These are phyloP conservation scores for Lithophane socia DNA, from an alignment of 2,888 invertebrate genomes.

Conservation along the genomic window DNA sequence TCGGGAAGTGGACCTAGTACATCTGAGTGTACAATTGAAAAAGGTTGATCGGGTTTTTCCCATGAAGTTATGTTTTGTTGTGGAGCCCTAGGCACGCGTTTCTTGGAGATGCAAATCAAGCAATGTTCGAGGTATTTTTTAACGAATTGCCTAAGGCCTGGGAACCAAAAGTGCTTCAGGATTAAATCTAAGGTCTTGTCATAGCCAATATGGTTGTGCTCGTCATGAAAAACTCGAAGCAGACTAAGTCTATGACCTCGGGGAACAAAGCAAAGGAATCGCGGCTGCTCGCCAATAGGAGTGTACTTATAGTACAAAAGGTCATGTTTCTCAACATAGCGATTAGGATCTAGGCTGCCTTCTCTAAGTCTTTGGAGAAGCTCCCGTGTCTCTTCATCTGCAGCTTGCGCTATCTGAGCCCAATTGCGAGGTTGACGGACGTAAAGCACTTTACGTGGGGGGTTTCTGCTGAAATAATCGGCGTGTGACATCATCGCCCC, in stretches of 20 bases:
- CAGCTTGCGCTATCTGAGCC: neutral
- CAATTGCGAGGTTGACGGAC: neutral
- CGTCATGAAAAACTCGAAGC: neutral
- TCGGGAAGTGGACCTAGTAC: too few relatives aligned
- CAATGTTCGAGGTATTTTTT: neutral
- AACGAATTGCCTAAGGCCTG: neutral
- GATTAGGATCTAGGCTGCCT: neutral
- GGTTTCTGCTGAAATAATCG: neutral
- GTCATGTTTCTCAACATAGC: neutral
- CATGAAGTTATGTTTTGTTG: neutral
- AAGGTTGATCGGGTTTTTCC: neutral
- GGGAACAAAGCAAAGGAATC: neutral
- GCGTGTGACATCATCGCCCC: neutral
- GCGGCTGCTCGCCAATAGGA: neutral
- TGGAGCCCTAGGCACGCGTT: neutral
- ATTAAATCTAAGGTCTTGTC: neutral
- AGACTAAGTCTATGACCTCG: neutral
- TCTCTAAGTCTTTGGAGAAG: neutral
- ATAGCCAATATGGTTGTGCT: neutral
- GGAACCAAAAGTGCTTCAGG: neutral
- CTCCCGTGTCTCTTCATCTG: neutral
- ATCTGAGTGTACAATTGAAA: too few relatives aligned
- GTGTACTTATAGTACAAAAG: neutral
- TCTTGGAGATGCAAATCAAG: neutral
- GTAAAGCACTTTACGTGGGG: neutral